A percentile compares a stretch with the other conserved stretches of the same genome.
Conservation (phyloP, 2,113 vertebrate species). For the Cervus canadensis region DNA sequence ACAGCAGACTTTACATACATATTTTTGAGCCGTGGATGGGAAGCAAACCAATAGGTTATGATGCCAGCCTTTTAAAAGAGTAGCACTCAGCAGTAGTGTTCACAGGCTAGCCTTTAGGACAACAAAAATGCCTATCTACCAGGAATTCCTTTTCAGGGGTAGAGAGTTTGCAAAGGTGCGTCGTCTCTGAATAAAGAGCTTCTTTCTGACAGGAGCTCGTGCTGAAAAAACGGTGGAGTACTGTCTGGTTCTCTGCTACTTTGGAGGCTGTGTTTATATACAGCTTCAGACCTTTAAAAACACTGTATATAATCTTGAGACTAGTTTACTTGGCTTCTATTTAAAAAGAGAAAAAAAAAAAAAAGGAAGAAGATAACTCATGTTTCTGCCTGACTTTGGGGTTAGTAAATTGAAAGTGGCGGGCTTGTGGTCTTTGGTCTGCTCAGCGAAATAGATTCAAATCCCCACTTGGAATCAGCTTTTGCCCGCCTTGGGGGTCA, state of each 20-base stretch:
- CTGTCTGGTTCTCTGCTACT: background rate
- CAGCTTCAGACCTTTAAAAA: slow-evolving; percentile 13
- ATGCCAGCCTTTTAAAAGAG: background rate
- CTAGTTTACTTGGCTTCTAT: background rate
- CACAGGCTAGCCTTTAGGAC: background rate
- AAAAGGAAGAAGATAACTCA: background rate
- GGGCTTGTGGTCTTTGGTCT: slow-evolving; percentile 1
- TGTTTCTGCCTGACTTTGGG: background rate
- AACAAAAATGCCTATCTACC: background rate
- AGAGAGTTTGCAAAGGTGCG: slow-evolving; percentile 8
- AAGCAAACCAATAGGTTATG: slow-evolving; percentile 17
- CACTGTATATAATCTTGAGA: background rate
- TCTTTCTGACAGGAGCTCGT: background rate
- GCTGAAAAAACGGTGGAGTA: background rate
- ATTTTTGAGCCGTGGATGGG: slow-evolving; percentile 11
- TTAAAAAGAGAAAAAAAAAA: background rate
- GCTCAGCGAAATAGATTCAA: slow-evolving; percentile 35
- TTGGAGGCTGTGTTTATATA: background rate
- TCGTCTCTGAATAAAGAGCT: slow-evolving; percentile 5
- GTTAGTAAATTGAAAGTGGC: background rate
- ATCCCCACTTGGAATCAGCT: slow-evolving; percentile 31
- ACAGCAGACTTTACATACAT: slow-evolving; percentile 2
- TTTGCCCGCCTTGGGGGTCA: slow-evolving; percentile 16
- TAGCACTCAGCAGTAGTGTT: background rate
- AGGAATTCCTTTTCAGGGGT: slow-evolving; percentile 35